Base-by-base conservation (phyloP, 1,140 invertebrate genomes). In the Pomacea maculata region DNA sequence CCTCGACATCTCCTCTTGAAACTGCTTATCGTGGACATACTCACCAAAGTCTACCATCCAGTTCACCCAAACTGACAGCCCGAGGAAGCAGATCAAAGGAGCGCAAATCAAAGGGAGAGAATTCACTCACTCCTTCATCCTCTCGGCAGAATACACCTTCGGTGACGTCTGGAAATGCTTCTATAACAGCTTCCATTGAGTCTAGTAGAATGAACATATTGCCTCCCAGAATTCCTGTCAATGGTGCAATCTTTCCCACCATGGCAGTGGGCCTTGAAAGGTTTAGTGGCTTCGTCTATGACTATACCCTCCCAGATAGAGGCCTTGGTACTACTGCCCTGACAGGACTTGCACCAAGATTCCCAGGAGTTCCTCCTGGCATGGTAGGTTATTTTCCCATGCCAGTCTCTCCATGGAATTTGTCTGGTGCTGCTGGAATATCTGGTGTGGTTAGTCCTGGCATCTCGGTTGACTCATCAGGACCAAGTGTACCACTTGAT, bases 261-360 rank as follows among this genome's bases (percentile, higher is more conserved):
- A 75, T 80, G 73, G 34, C 79, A 1, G 21, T 80, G 12, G 55
- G 64, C 19, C 75, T 75, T 63, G 79, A 80, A 14, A 76, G 55
- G n/a, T 76, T 76, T 76, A 54, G 65, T 29, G 21, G 34, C 10
- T 78, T 78, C n/a, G 82, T 85, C 4, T 90, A 90, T 80, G 87
- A 90, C 74, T 90, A 90, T 73, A 88, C 84, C 78, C 79, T 90
- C 55, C 89, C 89, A 74, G 89, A 90, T 64, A 82, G 89, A 52
- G 89, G 89, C n/a, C 78, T 90, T 19, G 85, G 87, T 14, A 45
- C 80, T 6, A 79, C 83, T 21, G 70, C 84, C 61, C 81, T 76
- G 6, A 57, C 76, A 57, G 68, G 77, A 19, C 65, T 79, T 21
- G 34, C 84, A 12, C 68, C 81, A 8, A 34, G 70, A n/a, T 57